Evolutionary conservation across 1,140 invertebrate genomes (phyloP).

Genomic region (Zaprionus gabonicus): DNA sequence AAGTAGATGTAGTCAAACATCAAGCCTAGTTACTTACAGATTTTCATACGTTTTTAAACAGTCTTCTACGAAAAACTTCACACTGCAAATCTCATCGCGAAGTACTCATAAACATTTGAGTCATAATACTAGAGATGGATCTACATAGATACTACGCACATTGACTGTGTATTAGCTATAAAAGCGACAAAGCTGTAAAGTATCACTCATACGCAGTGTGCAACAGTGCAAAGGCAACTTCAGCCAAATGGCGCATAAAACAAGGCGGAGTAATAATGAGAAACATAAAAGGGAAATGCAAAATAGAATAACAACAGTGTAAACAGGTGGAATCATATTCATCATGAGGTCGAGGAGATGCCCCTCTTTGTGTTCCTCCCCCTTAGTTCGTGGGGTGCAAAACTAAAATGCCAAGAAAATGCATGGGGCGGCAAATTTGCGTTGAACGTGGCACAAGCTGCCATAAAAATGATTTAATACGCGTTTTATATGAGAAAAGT

Average conservation of each 20-base stretch:
- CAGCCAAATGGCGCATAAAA: slow-evolving; percentile 37
- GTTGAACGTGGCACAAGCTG: slow-evolving; percentile 25
- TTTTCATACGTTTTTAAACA: not conserved
- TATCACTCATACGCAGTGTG: slow-evolving; percentile 41
- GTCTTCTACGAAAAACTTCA: not conserved
- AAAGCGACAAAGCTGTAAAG: slow-evolving; percentile 31
- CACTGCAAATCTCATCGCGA: slow-evolving; percentile 18
- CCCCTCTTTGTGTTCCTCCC: not conserved
- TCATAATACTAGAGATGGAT: slow-evolving; percentile 3
- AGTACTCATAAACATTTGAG: slow-evolving; percentile 20
- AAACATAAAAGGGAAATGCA: slow-evolving; percentile 33
- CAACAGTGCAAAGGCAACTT: slow-evolving; percentile 9
- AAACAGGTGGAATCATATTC: slow-evolving; percentile 49
- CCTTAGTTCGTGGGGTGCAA: not conserved
- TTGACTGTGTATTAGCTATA: slow-evolving; percentile 25
- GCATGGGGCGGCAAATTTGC: slow-evolving; percentile 32
- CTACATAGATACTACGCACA: not conserved
- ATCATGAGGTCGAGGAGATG: not conserved
- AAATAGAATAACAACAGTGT: slow-evolving; percentile 31
- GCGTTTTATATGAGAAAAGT: slow-evolving; percentile 58
- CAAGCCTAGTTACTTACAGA: not conserved
- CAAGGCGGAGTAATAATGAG: slow-evolving; percentile 41
- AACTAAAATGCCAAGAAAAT: slow-evolving; percentile 37
- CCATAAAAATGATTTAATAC: slow-evolving; percentile 60
- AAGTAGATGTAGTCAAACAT: no score